phyloP scores from a whole-genome alignment of 2,888 invertebrate genomes.

The Tetragonisca angustula region DNA sequence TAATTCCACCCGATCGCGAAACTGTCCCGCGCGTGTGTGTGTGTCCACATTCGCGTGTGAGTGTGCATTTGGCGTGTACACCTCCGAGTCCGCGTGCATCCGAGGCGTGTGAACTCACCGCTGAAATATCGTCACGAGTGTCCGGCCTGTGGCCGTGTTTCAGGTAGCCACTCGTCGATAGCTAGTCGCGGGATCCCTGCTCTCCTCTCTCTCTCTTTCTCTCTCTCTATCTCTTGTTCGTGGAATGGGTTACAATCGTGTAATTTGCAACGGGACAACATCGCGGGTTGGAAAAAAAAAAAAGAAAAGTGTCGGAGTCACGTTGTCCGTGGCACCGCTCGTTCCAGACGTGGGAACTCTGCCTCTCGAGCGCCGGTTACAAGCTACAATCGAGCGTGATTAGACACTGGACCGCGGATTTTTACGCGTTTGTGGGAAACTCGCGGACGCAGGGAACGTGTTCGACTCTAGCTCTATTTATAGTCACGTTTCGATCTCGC shows the following conservation, averaged over 20 bases:
- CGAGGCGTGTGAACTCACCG: conserved; percentile 13
- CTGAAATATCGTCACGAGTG: conserved; percentile 53
- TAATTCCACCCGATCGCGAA: conserved; percentile 49
- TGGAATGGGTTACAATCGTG: conserved; percentile 4
- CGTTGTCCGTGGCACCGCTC: not conserved
- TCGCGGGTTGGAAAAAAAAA: not conserved
- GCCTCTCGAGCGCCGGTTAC: conserved; percentile 7
- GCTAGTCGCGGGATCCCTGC: too few species aligned
- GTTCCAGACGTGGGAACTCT: too few species aligned
- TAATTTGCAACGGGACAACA: conserved; percentile 11
- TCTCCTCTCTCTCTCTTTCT: too few species aligned
- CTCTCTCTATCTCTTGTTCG: not conserved
- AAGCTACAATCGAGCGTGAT: conserved; percentile 20
- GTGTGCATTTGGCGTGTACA: too few species aligned
- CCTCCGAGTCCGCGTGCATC: conserved; percentile 10
- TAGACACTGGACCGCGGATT: not conserved
- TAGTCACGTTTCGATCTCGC: too few species aligned
- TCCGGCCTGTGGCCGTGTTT: conserved; percentile 30
- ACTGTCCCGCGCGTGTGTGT: conserved; percentile 11
- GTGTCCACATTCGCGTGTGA: too few species aligned
- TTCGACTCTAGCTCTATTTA: too few species aligned
- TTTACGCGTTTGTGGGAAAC: too few species aligned
- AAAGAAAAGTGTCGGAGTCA: not conserved
- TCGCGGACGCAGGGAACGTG: too few species aligned
- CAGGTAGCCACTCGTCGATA: conserved; percentile 38